Conservation (phyloP, 2,797 vertebrate genomes). For the Danio choprae region DNA sequence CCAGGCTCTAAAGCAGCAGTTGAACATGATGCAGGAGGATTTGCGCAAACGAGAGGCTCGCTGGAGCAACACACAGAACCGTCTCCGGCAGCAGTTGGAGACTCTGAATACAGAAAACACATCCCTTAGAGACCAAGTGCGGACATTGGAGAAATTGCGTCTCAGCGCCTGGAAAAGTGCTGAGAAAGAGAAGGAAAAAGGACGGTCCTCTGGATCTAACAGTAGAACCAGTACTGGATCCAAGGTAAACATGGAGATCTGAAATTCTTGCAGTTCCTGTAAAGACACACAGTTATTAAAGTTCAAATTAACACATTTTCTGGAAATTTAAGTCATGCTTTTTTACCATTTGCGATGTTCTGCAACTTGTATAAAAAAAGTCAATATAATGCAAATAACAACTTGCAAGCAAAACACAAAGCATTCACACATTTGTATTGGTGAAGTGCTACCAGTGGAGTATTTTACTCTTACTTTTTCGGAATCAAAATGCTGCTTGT, state of each 20-base stretch:
- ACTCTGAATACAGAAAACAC: slow-evolving; percentile 84
- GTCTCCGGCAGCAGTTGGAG: slow-evolving; percentile 89
- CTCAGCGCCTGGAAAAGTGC: slow-evolving; percentile 86
- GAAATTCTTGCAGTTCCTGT: not conserved
- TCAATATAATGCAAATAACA: no score
- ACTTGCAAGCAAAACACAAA: no score
- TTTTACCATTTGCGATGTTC: no score
- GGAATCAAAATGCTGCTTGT: no score
- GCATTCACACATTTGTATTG: no score
- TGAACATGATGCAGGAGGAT: slow-evolving; percentile 89
- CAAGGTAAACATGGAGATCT: slow-evolving; percentile 73
- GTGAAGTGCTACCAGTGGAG: no score
- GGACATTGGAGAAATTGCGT: slow-evolving; percentile 87
- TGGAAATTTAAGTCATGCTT: no score
- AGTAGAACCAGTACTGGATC: slow-evolving; percentile 40
- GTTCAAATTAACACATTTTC: no score
- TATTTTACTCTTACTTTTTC: no score
- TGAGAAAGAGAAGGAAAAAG: slow-evolving; percentile 64
- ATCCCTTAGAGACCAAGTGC: slow-evolving; percentile 87
- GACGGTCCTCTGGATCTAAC: slow-evolving; percentile 52
- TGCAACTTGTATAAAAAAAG: no score
- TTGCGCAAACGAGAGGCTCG: slow-evolving; percentile 87
- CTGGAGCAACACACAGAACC: slow-evolving; percentile 85
- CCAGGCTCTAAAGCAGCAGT: slow-evolving; percentile 89
- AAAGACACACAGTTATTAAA: not conserved